These are phyloP conservation scores for Stramonita haemastoma DNA, from an alignment of 2,888 invertebrate genomes.

Conservation along the genomic window DNA sequence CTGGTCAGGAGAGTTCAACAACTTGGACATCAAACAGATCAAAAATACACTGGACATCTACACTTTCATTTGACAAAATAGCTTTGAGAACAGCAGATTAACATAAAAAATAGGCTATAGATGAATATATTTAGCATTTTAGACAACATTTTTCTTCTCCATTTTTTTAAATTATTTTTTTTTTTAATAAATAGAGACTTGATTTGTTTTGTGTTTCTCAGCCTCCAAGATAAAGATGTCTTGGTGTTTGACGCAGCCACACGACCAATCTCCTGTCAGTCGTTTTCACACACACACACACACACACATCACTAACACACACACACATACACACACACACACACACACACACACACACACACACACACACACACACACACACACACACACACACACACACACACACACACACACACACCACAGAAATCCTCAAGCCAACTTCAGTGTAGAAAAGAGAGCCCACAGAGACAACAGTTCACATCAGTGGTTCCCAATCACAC, in stretches of 20 bases:
- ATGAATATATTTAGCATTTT: constrained; percentile 9
- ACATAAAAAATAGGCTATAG: background rate
- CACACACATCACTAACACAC: background rate
- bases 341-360: background rate
- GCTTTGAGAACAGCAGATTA: background rate
- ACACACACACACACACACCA: background rate
- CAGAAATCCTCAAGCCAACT: background rate
- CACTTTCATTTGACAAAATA: background rate
- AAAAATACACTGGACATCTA: background rate
- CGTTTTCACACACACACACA: background rate
- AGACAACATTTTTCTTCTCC: background rate
- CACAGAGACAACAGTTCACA: no score
- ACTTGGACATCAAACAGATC: background rate
- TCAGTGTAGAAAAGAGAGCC: no score
- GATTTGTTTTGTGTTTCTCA: no score
- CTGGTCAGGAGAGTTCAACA: background rate
- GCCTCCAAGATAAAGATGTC: no score
- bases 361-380: background rate
- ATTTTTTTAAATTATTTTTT: no score
- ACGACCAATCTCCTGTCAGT: no score
- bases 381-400: background rate
- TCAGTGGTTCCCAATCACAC: no score
- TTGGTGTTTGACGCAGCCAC: no score
- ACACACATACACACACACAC: background rate
- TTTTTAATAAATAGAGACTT: no score